A percentile compares a stretch with the other conserved stretches of the same genome.
phyloP scores from a whole-genome alignment of 2,888 invertebrate genomes.

The Sesia bembeciformis region DNA sequence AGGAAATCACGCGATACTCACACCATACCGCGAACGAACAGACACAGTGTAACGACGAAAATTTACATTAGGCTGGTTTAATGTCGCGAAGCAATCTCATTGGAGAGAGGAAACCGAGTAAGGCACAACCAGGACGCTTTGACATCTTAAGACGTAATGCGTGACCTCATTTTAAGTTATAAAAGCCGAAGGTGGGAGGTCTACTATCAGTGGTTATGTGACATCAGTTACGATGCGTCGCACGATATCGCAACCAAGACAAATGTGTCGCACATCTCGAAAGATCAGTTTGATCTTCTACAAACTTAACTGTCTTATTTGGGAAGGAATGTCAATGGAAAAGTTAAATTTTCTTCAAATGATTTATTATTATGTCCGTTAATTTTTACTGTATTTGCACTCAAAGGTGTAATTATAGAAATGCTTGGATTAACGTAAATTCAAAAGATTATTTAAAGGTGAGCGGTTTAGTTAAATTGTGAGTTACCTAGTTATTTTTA shows the following conservation, averaged over 20 bases:
- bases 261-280: slow-evolving; percentile 54
- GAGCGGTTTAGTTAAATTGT: too few species aligned
- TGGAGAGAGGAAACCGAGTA: slow-evolving; percentile 53
- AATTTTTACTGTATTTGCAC: too few species aligned
- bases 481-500: too few species aligned
- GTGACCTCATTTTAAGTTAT: neutral
- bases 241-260: slow-evolving; percentile 58
- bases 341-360: neutral
- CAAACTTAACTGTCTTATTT: slow-evolving; percentile 54
- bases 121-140: slow-evolving; percentile 31
- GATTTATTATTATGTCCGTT: too few species aligned
- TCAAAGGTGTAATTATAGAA: too few species aligned
- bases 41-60: slow-evolving; percentile 53
- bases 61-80: slow-evolving; percentile 69
- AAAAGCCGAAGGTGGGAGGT: slow-evolving; percentile 13
- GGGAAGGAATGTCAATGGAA: slow-evolving; percentile 21
- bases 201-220: slow-evolving; percentile 30
- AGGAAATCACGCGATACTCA: slow-evolving; percentile 43
- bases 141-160: slow-evolving; percentile 21
- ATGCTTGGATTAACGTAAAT: too few species aligned
- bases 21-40: slow-evolving; percentile 33
- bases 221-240: slow-evolving; percentile 52
- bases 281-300: slow-evolving; percentile 27
- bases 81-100: slow-evolving; percentile 70
- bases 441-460: too few species aligned